Percentiles rank a stretch among this genome's conserved stretches.
phyloP scores from a whole-genome alignment of 2,888 invertebrate species.

The Polyommatus iphigenia region DNA sequence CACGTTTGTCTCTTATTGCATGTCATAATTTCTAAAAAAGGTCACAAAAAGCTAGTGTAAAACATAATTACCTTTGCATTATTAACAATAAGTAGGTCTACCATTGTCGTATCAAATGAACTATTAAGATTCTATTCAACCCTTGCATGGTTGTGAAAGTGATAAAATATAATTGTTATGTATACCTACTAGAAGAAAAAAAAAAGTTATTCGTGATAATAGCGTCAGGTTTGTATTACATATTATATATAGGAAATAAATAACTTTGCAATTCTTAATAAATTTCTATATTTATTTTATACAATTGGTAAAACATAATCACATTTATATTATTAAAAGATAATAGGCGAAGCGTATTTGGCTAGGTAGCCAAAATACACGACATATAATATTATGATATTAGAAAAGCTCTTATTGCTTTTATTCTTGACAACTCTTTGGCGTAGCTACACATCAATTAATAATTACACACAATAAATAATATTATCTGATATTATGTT shows the following conservation, averaged over 20 bases:
- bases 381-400: not conserved
- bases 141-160: too few relatives aligned
- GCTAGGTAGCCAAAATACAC: too few relatives aligned
- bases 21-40: not conserved
- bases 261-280: not conserved
- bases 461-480: too few relatives aligned
- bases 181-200: too few relatives aligned
- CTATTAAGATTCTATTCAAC: too few relatives aligned
- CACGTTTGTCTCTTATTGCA: constrained; percentile 1
- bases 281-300: not conserved
- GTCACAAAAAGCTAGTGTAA: not conserved
- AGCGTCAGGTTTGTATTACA: not conserved
- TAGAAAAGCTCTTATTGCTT: not conserved
- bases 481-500: too few relatives aligned
- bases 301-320: not conserved
- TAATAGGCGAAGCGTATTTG: too few relatives aligned
- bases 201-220: not conserved
- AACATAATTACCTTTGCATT: not conserved
- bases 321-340: not conserved
- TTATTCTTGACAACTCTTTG: too few relatives aligned
- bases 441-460: too few relatives aligned
- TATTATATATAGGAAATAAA: not conserved
- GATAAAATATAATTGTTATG: too few relatives aligned
- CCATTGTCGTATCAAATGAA: too few relatives aligned
- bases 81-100: too few relatives aligned